Evolutionary conservation across 2,797 vertebrate species (phyloP).

Genomic region (Phrynocephalus guinanensis): DNA sequence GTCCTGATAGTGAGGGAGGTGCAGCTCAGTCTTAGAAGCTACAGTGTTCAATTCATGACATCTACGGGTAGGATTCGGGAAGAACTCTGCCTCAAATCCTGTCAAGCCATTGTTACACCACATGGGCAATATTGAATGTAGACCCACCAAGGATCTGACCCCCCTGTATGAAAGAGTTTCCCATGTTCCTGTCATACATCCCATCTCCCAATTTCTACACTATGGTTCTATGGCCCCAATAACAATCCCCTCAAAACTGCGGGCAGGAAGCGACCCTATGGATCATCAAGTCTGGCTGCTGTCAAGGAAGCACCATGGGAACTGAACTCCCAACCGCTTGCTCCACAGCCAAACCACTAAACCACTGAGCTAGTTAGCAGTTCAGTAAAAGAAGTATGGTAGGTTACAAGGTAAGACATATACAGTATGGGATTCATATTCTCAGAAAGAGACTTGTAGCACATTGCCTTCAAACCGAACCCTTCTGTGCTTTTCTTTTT

Average conservation of each 20-base stretch:
- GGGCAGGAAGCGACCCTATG: too few relatives aligned
- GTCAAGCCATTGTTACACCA: neutral
- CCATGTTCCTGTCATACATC: neutral
- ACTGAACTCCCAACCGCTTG: too few relatives aligned
- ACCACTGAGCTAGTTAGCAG: too few relatives aligned
- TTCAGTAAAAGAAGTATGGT: conserved; percentile 8
- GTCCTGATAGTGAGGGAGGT: neutral
- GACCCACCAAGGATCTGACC: neutral
- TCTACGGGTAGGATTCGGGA: neutral
- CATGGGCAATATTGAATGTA: neutral
- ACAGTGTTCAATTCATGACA: neutral
- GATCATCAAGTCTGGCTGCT: too few relatives aligned
- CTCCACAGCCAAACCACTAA: too few relatives aligned
- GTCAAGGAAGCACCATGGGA: too few relatives aligned
- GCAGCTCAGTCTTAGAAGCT: neutral
- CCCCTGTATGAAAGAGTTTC: neutral
- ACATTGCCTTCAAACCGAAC: conserved; percentile 47
- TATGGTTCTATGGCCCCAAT: conserved; percentile 38
- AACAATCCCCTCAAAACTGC: neutral
- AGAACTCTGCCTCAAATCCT: neutral
- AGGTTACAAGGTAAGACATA: conserved; percentile 30
- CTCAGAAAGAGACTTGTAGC: neutral
- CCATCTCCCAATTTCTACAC: conserved; percentile 41
- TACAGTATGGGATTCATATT: conserved; percentile 10
- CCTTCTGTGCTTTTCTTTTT: conserved; percentile 39